Percentiles rank a stretch among this genome's conserved stretches.
Conservation (phyloP, 2,113 vertebrate genomes). For the Nymphicus hollandicus region DNA sequence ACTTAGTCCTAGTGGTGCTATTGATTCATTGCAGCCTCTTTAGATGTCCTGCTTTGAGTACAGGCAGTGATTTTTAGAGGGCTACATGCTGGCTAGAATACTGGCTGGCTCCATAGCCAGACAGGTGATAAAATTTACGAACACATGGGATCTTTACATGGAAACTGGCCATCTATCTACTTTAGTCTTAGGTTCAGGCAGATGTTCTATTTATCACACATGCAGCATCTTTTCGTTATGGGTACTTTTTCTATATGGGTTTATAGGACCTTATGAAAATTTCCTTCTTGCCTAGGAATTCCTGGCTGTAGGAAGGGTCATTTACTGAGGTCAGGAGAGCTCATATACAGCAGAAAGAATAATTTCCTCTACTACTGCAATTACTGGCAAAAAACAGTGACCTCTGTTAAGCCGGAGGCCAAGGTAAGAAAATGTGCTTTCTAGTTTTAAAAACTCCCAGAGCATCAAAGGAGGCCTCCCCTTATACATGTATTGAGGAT, state of each 20-base stretch:
- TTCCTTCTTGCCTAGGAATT: background rate
- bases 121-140: conserved; percentile 2
- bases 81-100: background rate
- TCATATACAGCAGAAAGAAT: background rate
- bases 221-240: background rate
- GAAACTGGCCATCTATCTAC: background rate
- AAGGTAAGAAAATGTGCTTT: conserved; percentile 12
- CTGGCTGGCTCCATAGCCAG: background rate
- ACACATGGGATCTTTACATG: background rate
- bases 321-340: background rate
- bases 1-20: background rate
- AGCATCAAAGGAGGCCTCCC: background rate
- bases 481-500: background rate
- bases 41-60: background rate
- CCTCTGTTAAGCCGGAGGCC: conserved; percentile 17
- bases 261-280: background rate
- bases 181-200: background rate
- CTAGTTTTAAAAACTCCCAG: conserved; percentile 9
- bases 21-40: background rate
- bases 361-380: conserved; percentile 45
- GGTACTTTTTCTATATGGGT: background rate
- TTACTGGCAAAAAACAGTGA: conserved; percentile 54
- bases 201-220: background rate
- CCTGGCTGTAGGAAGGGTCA: background rate
- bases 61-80: background rate